Conservation (phyloP, 23 tunicate genomes). For the Diplosoma virens region DNA sequence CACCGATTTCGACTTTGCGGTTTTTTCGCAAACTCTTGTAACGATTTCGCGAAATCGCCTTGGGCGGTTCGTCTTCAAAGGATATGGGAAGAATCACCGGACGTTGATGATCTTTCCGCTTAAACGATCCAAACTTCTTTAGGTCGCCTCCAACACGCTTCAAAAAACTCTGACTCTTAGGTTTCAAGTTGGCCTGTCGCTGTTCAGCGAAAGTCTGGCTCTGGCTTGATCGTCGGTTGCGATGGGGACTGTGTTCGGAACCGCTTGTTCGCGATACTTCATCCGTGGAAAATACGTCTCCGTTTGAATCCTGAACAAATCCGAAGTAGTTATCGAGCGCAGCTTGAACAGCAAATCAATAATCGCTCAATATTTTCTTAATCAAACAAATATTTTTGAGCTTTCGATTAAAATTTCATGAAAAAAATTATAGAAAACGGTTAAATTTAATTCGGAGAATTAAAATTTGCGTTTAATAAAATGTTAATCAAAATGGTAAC, state of each 20-base stretch:
- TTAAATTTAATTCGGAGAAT: no score
- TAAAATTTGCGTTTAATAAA: no score
- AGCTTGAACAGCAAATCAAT: no score
- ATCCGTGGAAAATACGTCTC: constrained; percentile 16
- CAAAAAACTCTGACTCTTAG: constrained; percentile 57
- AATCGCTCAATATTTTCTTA: no score
- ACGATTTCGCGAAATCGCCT: background rate
- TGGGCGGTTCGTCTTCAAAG: constrained; percentile 1
- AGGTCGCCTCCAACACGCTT: constrained; percentile 53
- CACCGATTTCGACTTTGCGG: constrained; percentile 29
- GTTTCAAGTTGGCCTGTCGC: background rate
- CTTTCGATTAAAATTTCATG: no score
- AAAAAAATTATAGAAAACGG: no score
- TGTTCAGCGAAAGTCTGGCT: background rate
- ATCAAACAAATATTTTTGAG: no score
- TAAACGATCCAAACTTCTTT: constrained; percentile 58
- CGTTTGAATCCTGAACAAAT: constrained; percentile 13
- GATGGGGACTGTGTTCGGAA: background rate
- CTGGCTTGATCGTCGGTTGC: background rate
- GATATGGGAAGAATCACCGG: constrained; percentile 18
- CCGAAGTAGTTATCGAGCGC: no score
- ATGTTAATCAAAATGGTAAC: no score
- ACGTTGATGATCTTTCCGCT: constrained; percentile 41
- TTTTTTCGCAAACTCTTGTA: constrained; percentile 35
- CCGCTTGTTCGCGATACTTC: background rate